Evolutionary conservation across 2,888 invertebrate species (phyloP).

Genomic region (Stenolophus ochropezus): DNA sequence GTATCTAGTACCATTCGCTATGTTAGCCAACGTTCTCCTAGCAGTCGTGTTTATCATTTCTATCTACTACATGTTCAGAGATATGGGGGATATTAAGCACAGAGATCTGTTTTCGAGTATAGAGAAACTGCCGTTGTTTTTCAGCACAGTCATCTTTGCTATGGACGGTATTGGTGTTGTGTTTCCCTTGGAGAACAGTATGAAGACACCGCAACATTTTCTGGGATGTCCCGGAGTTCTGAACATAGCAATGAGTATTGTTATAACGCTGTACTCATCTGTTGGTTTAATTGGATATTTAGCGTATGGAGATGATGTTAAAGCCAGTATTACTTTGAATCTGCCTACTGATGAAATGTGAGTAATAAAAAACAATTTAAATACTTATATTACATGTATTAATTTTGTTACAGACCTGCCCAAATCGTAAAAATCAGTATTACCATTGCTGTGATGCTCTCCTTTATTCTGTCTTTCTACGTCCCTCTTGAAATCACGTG

Average conservation of each 20-base stretch:
- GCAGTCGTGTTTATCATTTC: constrained; percentile 84
- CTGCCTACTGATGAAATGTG: constrained; percentile 82
- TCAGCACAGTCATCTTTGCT: constrained; percentile 96
- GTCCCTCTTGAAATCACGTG: constrained; percentile 95
- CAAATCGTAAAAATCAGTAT: constrained; percentile 89
- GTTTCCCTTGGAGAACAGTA: constrained; percentile 95
- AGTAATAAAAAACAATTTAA: too few relatives aligned
- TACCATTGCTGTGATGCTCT: constrained; percentile 91
- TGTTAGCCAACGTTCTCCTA: constrained; percentile 89
- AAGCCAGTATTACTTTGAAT: constrained; percentile 89
- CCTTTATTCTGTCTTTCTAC: constrained; percentile 95
- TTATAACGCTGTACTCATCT: constrained; percentile 85
- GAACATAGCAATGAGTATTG: constrained; percentile 89
- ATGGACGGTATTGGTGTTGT: constrained; percentile 97
- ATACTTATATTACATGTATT: too few relatives aligned
- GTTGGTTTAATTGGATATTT: constrained; percentile 95
- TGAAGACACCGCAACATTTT: constrained; percentile 88
- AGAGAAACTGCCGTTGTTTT: constrained; percentile 87
- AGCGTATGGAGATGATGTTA: constrained; percentile 84
- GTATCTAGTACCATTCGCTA: constrained; percentile 91
- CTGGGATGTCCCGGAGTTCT: constrained; percentile 89
- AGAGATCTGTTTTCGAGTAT: constrained; percentile 67
- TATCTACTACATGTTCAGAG: constrained; percentile 86
- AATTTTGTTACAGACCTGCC: constrained; percentile 77
- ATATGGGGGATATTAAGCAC: constrained; percentile 67